A percentile compares a stretch with the other conserved stretches of the same genome.
These are phyloP conservation scores for Xestobium rufovillosum DNA, from an alignment of 2,888 invertebrate species.

Conservation along the genomic window DNA sequence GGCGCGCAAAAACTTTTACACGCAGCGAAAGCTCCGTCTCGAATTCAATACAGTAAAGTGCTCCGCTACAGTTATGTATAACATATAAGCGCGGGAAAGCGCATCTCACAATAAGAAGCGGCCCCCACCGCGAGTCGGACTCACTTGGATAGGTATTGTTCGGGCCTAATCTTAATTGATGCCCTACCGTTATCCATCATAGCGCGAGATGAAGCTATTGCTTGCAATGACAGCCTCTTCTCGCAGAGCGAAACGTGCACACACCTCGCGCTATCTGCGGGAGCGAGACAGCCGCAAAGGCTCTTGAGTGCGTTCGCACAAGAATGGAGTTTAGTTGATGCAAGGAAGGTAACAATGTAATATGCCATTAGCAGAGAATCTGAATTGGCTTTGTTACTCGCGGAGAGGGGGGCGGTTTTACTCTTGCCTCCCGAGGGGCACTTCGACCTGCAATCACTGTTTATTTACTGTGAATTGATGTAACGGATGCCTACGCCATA, in stretches of 20 bases:
- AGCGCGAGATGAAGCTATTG: conserved; percentile 37
- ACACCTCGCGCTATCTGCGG: neutral
- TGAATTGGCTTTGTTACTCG: conserved; percentile 45
- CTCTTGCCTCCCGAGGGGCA: conserved; percentile 8
- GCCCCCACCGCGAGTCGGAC: conserved; percentile 22
- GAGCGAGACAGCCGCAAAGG: conserved; percentile 25
- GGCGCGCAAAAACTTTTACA: conserved; percentile 36
- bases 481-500: too few relatives aligned
- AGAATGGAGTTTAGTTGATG: conserved; percentile 31
- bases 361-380: conserved; percentile 46
- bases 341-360: conserved; percentile 45
- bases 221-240: conserved; percentile 35
- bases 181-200: conserved; percentile 45
- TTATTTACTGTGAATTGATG: too few relatives aligned
- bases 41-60: conserved; percentile 46
- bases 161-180: conserved; percentile 45
- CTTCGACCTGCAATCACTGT: conserved; percentile 3
- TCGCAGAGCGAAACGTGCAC: conserved; percentile 5
- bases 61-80: conserved; percentile 32
- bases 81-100: conserved; percentile 17
- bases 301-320: conserved; percentile 33
- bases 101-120: conserved; percentile 7
- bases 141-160: conserved; percentile 41
- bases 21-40: conserved; percentile 35
- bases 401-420: conserved; percentile 28